These are phyloP conservation scores for Oikopleura dioica DNA, from an alignment of 23 tunicate genomes.

Conservation along the genomic window DNA sequence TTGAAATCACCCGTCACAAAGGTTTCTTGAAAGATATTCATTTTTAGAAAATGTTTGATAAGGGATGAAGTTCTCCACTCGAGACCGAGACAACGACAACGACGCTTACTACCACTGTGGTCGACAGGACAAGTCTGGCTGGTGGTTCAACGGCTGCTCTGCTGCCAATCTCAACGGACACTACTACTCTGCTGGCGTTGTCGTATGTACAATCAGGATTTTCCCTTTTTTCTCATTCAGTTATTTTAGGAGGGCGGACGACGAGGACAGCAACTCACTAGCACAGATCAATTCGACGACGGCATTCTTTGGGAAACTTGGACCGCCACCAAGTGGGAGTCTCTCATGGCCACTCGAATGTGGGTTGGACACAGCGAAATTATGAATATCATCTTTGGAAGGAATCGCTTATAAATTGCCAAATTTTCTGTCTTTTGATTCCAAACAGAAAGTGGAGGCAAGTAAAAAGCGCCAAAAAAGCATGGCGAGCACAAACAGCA, in stretches of 20 bases:
- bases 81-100: background rate
- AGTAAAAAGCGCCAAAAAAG: too few relatives aligned
- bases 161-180: background rate
- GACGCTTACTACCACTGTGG: background rate
- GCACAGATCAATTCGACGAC: too few relatives aligned
- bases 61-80: background rate
- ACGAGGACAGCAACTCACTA: too few relatives aligned
- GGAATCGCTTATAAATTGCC: too few relatives aligned
- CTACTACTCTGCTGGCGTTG: background rate
- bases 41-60: background rate
- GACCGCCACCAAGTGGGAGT: background rate
- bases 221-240: too few relatives aligned
- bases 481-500: too few relatives aligned
- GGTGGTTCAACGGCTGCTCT: background rate
- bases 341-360: background rate
- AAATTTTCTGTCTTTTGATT: too few relatives aligned
- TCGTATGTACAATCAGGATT: too few relatives aligned
- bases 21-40: too few relatives aligned
- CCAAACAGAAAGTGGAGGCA: too few relatives aligned
- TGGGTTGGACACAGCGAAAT: background rate
- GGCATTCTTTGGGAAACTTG: conserved; percentile 10
- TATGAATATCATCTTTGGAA: too few relatives aligned
- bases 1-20: background rate
- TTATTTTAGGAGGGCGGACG: too few relatives aligned
- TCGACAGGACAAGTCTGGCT: background rate